These are phyloP conservation scores for Serilophus lunatus DNA, from an alignment of 2,113 vertebrate genomes.

Conservation along the genomic window DNA sequence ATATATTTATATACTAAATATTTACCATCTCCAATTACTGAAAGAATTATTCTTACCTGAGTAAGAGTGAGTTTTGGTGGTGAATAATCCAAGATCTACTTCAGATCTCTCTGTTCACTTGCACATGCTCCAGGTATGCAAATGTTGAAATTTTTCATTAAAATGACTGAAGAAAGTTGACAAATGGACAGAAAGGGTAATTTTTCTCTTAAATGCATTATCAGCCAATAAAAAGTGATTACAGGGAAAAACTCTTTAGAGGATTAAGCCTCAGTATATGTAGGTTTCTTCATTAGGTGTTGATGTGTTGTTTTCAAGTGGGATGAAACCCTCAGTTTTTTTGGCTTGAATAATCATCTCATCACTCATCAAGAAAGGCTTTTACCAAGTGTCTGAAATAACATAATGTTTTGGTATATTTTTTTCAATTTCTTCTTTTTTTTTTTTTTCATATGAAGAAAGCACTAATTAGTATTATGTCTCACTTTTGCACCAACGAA, in stretches of 20 bases:
- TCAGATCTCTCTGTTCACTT: background rate
- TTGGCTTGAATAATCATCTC: background rate
- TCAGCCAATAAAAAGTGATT: background rate
- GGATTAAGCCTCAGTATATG: background rate
- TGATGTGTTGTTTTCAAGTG: background rate
- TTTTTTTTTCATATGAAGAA: background rate
- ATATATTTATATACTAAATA: background rate
- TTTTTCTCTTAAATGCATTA: background rate
- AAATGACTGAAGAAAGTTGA: background rate
- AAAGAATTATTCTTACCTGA: background rate
- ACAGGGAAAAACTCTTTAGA: background rate
- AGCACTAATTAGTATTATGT: background rate
- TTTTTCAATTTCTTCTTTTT: too few species aligned
- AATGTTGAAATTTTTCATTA: background rate
- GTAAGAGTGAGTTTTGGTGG: background rate
- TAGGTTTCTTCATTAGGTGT: background rate
- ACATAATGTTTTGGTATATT: accelerated
- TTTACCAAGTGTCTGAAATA: background rate
- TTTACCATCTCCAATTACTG: background rate
- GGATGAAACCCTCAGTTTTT: background rate
- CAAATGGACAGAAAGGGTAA: accelerated
- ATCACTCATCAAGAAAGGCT: background rate
- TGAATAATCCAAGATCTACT: background rate
- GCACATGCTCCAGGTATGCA: accelerated
- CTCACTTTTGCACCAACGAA: background rate